A percentile compares a stretch with the other conserved stretches of the same genome.
Evolutionary conservation across 2,797 vertebrate genomes (phyloP).

Genomic region (Protosalanx chinensis): DNA sequence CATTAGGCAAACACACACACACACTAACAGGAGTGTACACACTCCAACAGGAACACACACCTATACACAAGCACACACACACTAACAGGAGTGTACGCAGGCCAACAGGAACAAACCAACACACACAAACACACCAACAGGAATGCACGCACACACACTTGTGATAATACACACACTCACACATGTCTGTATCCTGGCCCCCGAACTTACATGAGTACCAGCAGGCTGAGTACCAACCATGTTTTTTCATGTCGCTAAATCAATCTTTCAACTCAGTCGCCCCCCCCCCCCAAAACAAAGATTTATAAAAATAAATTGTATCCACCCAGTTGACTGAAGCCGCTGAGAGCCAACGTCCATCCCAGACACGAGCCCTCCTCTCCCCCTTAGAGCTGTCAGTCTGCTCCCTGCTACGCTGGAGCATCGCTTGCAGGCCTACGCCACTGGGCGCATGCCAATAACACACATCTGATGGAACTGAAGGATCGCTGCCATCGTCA

Average conservation of each 20-base stretch:
- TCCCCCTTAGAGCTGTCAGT: slow-evolving; percentile 24
- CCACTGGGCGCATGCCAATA: slow-evolving; percentile 68
- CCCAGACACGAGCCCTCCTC: too few relatives aligned
- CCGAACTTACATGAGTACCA: neutral
- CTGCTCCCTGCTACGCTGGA: slow-evolving; percentile 28
- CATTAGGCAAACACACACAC: slow-evolving; percentile 62
- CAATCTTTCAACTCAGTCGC: slow-evolving; percentile 2
- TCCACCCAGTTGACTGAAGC: neutral
- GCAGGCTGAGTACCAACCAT: neutral
- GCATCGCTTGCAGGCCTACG: slow-evolving; percentile 50
- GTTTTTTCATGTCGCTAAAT: slow-evolving; percentile 14
- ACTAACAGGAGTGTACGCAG: too few relatives aligned
- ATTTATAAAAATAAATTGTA: neutral
- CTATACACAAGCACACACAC: slow-evolving; percentile 34
- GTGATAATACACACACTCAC: too few relatives aligned
- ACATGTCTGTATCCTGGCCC: neutral
- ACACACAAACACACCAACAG: neutral
- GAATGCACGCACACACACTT: neutral
- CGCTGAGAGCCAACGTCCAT: too few relatives aligned
- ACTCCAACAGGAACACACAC: too few relatives aligned
- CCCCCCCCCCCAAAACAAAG: neutral
- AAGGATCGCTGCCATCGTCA: slow-evolving; percentile 81
- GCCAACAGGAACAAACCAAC: too few relatives aligned
- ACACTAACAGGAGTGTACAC: too few relatives aligned
- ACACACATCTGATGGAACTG: slow-evolving; percentile 79